These are phyloP conservation scores for Jaculus jaculus DNA, from an alignment of 2,113 vertebrate genomes.

Conservation along the genomic window DNA sequence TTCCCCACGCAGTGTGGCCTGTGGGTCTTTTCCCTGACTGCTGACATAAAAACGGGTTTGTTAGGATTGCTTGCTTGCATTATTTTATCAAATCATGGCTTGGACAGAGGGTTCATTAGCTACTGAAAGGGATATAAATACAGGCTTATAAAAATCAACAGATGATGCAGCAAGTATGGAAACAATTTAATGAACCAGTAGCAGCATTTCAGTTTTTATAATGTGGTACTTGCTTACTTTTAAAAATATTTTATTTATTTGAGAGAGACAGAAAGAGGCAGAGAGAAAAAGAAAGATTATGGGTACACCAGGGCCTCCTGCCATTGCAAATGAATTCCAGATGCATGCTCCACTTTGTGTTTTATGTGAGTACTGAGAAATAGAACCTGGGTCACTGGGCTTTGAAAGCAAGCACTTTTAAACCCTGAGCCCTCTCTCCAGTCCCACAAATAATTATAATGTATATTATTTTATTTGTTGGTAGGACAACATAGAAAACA, in stretches of 20 bases:
- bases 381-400: too few species aligned
- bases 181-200: neutral
- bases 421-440: too few species aligned
- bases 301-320: too few species aligned
- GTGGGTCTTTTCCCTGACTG: neutral
- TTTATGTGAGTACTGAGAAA: too few species aligned
- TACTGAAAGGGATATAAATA: neutral
- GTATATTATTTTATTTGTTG: neutral
- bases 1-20: neutral
- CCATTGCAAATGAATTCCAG: too few species aligned
- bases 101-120: neutral
- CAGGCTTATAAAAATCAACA: constrained; percentile 18
- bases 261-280: too few species aligned
- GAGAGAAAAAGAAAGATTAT: too few species aligned
- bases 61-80: neutral
- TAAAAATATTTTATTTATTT: neutral
- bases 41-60: rapidly evolving
- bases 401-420: too few species aligned
- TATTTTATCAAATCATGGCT: neutral
- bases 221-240: neutral
- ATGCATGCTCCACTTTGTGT: too few species aligned
- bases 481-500: neutral
- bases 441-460: too few species aligned
- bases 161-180: neutral
- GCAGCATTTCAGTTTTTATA: neutral